phyloP scores from a whole-genome alignment of 2,888 invertebrate species.

The Gisinianus flammeolus region DNA sequence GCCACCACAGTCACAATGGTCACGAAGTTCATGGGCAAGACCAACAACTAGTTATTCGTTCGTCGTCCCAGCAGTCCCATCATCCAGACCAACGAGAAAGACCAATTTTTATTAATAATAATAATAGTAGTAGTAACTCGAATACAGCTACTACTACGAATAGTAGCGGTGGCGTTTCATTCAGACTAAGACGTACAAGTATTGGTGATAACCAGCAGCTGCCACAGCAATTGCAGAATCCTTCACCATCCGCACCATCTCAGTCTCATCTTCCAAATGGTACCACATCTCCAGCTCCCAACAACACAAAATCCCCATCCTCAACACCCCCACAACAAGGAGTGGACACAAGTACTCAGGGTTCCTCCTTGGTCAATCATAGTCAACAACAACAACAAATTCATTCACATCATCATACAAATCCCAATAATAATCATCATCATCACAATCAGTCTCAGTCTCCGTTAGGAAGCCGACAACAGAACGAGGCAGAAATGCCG shows the following conservation, averaged over 20 bases:
- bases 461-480: background rate
- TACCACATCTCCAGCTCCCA: background rate
- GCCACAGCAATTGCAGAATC: no score
- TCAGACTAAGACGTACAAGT: background rate
- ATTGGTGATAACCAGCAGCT: background rate
- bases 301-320: background rate
- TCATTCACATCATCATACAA: background rate
- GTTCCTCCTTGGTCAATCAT: background rate
- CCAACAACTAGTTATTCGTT: no score
- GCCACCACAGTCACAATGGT: background rate
- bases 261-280: background rate
- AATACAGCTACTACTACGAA: background rate
- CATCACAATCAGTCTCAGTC: background rate
- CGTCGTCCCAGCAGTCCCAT: background rate
- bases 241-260: conserved; percentile 12
- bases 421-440: background rate
- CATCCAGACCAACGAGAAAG: background rate
- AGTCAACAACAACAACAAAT: conserved; percentile 1
- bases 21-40: conserved; percentile 4
- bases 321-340: background rate
- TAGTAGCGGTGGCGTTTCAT: background rate
- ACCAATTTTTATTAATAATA: background rate
- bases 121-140: background rate
- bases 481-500: background rate
- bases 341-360: background rate